Evolutionary conservation across 1,140 invertebrate genomes (phyloP).

Genomic region (Ooceraea biroi): DNA sequence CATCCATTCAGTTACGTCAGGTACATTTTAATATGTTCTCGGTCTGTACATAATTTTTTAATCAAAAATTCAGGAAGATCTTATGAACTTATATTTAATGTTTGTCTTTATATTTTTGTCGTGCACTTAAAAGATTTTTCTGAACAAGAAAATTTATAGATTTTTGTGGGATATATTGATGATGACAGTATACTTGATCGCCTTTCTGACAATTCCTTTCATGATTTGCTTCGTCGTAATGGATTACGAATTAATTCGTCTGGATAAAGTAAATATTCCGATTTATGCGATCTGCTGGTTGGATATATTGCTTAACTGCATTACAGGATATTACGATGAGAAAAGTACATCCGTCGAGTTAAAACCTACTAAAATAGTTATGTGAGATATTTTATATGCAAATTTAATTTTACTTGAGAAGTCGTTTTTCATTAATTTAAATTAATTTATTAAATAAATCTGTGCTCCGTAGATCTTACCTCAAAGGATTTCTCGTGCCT

Average conservation of each 20-base stretch:
- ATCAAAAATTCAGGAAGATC: background rate
- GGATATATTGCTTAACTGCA: slow-evolving; percentile 78
- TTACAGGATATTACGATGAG: slow-evolving; percentile 77
- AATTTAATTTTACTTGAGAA: background rate
- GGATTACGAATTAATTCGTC: slow-evolving; percentile 73
- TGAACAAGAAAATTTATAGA: slow-evolving; percentile 67
- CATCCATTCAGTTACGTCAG: slow-evolving; percentile 82
- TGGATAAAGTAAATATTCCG: slow-evolving; percentile 77
- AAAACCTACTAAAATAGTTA: slow-evolving; percentile 76
- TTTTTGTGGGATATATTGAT: slow-evolving; percentile 82
- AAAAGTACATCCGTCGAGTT: slow-evolving; percentile 71
- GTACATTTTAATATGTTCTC: slow-evolving; percentile 59
- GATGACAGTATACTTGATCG: slow-evolving; percentile 74
- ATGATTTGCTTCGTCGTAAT: slow-evolving; percentile 79
- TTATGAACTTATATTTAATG: background rate
- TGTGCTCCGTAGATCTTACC: slow-evolving; percentile 75
- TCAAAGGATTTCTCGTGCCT: slow-evolving; percentile 74
- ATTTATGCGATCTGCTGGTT: slow-evolving; percentile 82
- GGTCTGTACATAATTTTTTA: background rate
- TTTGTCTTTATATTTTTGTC: background rate
- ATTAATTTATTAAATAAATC: background rate
- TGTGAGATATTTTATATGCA: slow-evolving; percentile 66
- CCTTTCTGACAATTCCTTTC: slow-evolving; percentile 82
- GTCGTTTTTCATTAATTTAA: background rate
- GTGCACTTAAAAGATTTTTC: background rate